Evolutionary conservation across 1,140 invertebrate genomes (phyloP), one percentile per base, ranked within the genome.

Genomic region (Alviniconcha marisindica): DNA sequence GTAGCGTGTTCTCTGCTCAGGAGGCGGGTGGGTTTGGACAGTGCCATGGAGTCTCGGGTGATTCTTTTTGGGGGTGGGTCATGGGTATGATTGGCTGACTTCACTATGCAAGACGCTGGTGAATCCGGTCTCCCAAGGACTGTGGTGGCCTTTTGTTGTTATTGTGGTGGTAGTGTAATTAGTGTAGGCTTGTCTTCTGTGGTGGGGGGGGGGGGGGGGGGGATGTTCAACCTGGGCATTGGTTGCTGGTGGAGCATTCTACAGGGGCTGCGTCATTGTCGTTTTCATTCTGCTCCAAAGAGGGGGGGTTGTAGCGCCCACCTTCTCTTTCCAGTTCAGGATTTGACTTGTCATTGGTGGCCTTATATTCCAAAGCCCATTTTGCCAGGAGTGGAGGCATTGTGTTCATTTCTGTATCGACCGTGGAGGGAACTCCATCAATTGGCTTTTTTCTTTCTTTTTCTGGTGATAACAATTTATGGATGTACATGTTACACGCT

Each of bases 301-400:
- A 10, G 5, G 44, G 5, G 5, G 44, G 44, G 5, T 5, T 48
- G 44, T 48, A 48, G 44, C 44, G 18, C 44, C 44, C 44, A 48
- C 44, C 44, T 48, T 48, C 77, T 66, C 24, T 60, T 63, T 69
- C 60, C 60, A 42, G 21, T 38, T 80, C 78, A 80, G 78, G 60
- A 66, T 48, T 42, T 40, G 78, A 80, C 36, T 80, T 31, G 40
- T 51, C 69, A 38, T 80, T 44, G 56, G 78, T 80, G 78, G 78
- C 78, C 78, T 80, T 80, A 80, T 63, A 63, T 80, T 80, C 78
- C 78, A 80, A 80, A 80, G 78, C 78, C 78, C 78, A 24, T 69
- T 51, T 80, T 80, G 78, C 78, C 78, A 80, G 56, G 78, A n/a
- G 40, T 80, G 56, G n/a, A 80, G 78, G 28, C 31, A 40, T 80